Evolutionary conservation across 2,888 invertebrate species (phyloP), one percentile per base, ranked within the genome.

Genomic region (Agrochola lychnidis): DNA sequence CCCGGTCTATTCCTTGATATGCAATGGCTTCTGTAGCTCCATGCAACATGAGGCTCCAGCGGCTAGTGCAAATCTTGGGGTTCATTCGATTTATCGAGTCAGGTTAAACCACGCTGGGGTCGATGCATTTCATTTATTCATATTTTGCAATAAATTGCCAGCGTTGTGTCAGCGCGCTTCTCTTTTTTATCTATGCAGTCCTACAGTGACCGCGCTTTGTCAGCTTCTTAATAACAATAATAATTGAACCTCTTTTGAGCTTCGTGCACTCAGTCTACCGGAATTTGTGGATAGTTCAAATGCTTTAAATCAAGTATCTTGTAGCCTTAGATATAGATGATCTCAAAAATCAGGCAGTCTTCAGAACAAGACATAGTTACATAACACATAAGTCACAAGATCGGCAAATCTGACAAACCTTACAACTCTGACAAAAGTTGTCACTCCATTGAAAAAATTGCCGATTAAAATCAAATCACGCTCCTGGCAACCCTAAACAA

Each of bases 401-500:
- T 19, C 16, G 4, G n/a, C 56, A 30, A 59, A 30, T 59, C 9
- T 16, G 25, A 9, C 25, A 16, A 36, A 62, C 22, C 30, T 12
- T 6, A 62, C 36, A 36, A 36, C 3, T 62, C 19, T 22, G 12
- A 36, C 4, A 19, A 36, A 22, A 62, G 5, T 12, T 12, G 10
- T 25, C 59, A 25, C 25, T 14, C 25, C 57, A 59, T 25, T 30
- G 1, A 19, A 42, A 36, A 42, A 45, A 19, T 12, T 10, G 16
- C 14, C 19, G 6, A 53, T 7, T 30, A 4, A 51, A 67, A 72
- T 16, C 2, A 19, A 64, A 53, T 25, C 56, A 56, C 53, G n/a
- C n/a, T 36, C 1, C 36, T 42, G 70, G 12, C 76, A 85, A 25
- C 82, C 73, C 73, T 85, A 66, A 36, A 69, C 40, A 61, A 77